Evolutionary conservation across 23 tunicate species (phyloP).

Genomic region (Diplosoma virens): DNA sequence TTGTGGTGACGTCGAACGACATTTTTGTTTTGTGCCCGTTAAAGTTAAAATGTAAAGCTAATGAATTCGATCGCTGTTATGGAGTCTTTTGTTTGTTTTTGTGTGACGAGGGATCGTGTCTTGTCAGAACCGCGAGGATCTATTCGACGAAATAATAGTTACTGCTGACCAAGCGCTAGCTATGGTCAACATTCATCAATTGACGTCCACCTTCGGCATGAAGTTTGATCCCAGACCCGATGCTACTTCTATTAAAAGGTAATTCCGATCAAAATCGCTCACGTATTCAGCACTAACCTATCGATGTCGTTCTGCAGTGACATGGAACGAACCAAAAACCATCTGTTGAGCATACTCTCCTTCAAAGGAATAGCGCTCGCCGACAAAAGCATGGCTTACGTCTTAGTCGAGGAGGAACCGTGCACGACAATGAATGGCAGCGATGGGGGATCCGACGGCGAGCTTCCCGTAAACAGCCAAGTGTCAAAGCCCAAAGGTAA

Average conservation of each 20-base stretch:
- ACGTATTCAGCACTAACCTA: background rate
- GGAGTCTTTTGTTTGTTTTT: too few relatives aligned
- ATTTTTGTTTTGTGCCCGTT: too few relatives aligned
- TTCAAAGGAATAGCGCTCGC: slow-evolving; percentile 71
- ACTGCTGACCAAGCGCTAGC: slow-evolving; percentile 55
- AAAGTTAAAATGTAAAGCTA: too few relatives aligned
- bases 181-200: slow-evolving; percentile 36
- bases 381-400: slow-evolving; percentile 41
- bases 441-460: slow-evolving; percentile 1
- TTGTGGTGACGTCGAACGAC: too few relatives aligned
- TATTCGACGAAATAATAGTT: slow-evolving; percentile 51
- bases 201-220: slow-evolving; percentile 59
- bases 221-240: slow-evolving; percentile 82
- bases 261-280: background rate
- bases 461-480: too few relatives aligned
- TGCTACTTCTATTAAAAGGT: slow-evolving; percentile 65
- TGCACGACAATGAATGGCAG: slow-evolving; percentile 14
- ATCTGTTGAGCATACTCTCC: slow-evolving; percentile 45
- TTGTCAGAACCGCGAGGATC: slow-evolving; percentile 6
- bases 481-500: slow-evolving; percentile 6
- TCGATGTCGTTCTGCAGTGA: slow-evolving; percentile 37
- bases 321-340: slow-evolving; percentile 65
- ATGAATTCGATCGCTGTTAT: too few relatives aligned
- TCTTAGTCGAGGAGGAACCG: background rate
- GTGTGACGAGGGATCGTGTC: too few relatives aligned